Evolutionary conservation across 2,113 vertebrate genomes (phyloP), one percentile per base, ranked within the genome.

Genomic region (Okapia johnstoni): DNA sequence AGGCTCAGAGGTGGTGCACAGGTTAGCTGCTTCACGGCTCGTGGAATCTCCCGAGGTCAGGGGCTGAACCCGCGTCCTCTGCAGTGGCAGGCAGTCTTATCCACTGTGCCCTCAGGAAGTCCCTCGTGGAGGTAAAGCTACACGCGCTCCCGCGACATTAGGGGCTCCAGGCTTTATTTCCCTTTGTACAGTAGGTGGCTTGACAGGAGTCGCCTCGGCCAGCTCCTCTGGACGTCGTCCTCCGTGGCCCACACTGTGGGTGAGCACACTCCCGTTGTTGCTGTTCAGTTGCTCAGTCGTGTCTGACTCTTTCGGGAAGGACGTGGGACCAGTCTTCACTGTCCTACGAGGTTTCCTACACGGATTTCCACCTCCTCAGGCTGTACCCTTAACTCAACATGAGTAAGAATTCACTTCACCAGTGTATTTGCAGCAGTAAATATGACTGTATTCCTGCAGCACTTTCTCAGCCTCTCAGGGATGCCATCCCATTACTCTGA

Each of bases 111-210:
- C 2, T n/a, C 66, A 23, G 66, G n/a, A 12, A 70, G n/a, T 5
- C 19, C 66, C 19, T 23, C 9, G 10, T 23, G 66, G 66, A 40
- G 66, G 19, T 6, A 2, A 12, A 1, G n/a, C 12, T 12, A 3
- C 19, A 2, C 0, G 19, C 19, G 11, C 19, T 2, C n/a, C 66
- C 63, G 3, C 9, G 0, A 9, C 66, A 6, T 12, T 11, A 6
- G 66, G 66, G 66, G 19, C 66, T 12, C 66, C n/a, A 12, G 33
- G 66, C 66, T 70, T 12, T 12, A n/a, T 12, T 12, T 36, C 5
- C n/a, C 19, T 70, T 23, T 11, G 2, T 23, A 6, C n/a, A 12
- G n/a, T 19, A 70, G 10, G 19, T 2, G 19, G 66, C 19, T n/a
- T 23, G 19, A 36, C n/a, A 40, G n/a, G 9, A 36, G 3, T 0